Conservation (phyloP, 2,888 invertebrate genomes). For the Blastobasis lacticolella region DNA sequence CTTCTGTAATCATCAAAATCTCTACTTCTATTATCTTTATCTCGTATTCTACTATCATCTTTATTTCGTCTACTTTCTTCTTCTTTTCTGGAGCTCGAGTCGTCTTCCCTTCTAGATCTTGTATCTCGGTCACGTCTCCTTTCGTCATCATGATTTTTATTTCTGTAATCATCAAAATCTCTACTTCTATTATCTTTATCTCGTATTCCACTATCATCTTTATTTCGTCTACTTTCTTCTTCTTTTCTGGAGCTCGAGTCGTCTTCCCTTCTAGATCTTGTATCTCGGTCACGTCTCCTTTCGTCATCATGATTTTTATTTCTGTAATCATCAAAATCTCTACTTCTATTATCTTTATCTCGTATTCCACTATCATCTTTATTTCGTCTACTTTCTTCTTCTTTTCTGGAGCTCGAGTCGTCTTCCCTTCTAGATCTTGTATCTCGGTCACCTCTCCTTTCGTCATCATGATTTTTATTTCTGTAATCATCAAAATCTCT, state of each 20-base stretch:
- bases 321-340: slow-evolving; percentile 5
- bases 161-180: slow-evolving; percentile 12
- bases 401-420: slow-evolving; percentile 7
- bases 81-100: slow-evolving; percentile 3
- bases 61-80: not conserved
- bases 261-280: not conserved
- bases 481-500: not conserved
- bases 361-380: slow-evolving; percentile 5
- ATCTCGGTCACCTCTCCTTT: slow-evolving; percentile 3
- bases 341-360: slow-evolving; percentile 2
- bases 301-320: not conserved
- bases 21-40: slow-evolving; percentile 1
- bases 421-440: slow-evolving; percentile 9
- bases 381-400: slow-evolving; percentile 13
- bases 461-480: not conserved
- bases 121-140: slow-evolving; percentile 6
- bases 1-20: slow-evolving; percentile 13
- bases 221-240: not conserved
- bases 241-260: not conserved
- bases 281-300: not conserved
- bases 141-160: slow-evolving; percentile 6
- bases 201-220: not conserved
- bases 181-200: slow-evolving; percentile 1
- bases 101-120: slow-evolving; percentile 6
- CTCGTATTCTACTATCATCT: not conserved